These are phyloP conservation scores for Bombus confusus DNA, from an alignment of 1,140 invertebrate genomes.

Conservation along the genomic window DNA sequence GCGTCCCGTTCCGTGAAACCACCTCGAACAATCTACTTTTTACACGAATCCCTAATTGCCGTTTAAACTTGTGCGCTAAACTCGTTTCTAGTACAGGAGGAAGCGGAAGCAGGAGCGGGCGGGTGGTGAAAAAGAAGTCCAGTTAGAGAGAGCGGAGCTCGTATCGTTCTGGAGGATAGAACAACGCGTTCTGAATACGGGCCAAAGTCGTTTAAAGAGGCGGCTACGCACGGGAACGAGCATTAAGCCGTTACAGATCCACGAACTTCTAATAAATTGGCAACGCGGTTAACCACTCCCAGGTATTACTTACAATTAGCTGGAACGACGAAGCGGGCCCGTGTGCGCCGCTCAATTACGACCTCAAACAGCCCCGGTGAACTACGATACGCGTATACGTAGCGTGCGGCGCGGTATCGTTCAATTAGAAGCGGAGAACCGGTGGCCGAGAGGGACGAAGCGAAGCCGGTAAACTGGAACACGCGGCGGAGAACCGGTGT, in stretches of 20 bases:
- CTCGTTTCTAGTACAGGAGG: background rate
- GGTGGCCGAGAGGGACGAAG: background rate
- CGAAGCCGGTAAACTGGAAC: slow-evolving; percentile 32
- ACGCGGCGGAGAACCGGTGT: background rate
- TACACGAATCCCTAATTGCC: slow-evolving; percentile 14
- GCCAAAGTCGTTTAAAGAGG: slow-evolving; percentile 54
- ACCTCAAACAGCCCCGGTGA: slow-evolving; percentile 42
- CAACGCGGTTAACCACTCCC: slow-evolving; percentile 38
- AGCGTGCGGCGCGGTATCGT: slow-evolving; percentile 28
- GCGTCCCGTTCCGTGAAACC: background rate
- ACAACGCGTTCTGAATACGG: slow-evolving; percentile 46
- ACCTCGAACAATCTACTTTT: background rate
- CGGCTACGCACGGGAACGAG: background rate
- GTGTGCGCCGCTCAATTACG: slow-evolving; percentile 42
- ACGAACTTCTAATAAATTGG: slow-evolving; percentile 56
- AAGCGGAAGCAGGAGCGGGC: too few species aligned
- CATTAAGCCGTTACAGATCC: slow-evolving; percentile 51
- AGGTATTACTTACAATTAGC: slow-evolving; percentile 55
- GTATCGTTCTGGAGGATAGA: background rate
- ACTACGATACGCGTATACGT: slow-evolving; percentile 20
- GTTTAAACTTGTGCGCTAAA: slow-evolving; percentile 25
- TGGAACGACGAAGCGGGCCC: slow-evolving; percentile 31
- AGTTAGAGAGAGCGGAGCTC: background rate
- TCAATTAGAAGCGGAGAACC: slow-evolving; percentile 44
- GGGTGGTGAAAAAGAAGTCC: background rate